Conservation (phyloP, 2,113 vertebrate species). For the Coptodon bakossiorum region DNA sequence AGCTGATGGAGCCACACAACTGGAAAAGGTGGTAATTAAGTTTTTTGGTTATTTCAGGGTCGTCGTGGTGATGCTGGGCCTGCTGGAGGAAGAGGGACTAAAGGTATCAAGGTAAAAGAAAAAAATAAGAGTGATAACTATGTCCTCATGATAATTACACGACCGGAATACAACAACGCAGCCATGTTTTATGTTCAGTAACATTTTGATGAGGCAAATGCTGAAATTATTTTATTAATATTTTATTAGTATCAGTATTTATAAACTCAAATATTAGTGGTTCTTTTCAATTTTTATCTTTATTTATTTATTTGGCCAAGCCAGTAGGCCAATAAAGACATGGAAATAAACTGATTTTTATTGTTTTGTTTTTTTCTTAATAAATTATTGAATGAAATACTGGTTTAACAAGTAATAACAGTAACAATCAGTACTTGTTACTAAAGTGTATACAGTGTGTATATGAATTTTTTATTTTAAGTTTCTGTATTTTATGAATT, state of each 20-base stretch:
- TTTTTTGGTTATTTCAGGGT: slow-evolving; percentile 46
- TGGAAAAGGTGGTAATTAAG: accelerated
- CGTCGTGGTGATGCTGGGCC: slow-evolving; percentile 34
- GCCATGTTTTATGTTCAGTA: neutral
- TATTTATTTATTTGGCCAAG: neutral
- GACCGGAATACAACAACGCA: neutral
- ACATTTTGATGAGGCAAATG: neutral
- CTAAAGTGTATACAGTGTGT: neutral
- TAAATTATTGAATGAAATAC: neutral
- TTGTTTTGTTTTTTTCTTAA: neutral
- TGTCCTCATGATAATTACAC: neutral
- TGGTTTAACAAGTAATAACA: neutral
- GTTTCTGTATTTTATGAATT: neutral
- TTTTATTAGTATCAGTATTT: accelerated
- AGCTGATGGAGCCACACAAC: neutral
- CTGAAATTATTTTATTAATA: neutral
- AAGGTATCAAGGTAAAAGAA: slow-evolving; percentile 62
- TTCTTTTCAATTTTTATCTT: neutral
- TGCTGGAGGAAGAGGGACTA: slow-evolving; percentile 42
- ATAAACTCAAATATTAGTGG: neutral
- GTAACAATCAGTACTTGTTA: neutral
- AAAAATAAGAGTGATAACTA: neutral
- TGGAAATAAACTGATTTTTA: neutral
- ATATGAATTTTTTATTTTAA: neutral
- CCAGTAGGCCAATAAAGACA: neutral